Conservation (phyloP, 2,797 vertebrate genomes). For the Serranus cabrilla region DNA sequence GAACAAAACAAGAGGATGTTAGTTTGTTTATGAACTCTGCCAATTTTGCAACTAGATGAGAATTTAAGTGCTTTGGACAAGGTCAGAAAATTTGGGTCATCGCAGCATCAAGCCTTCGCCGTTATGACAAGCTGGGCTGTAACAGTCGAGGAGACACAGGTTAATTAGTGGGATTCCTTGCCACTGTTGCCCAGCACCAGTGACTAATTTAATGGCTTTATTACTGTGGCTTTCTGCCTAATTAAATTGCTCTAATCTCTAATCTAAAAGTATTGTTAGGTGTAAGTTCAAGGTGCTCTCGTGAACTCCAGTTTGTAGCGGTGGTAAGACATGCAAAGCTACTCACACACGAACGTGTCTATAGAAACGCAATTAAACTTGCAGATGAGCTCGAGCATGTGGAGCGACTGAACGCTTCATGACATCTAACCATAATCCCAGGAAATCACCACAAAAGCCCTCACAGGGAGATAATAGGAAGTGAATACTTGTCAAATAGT, state of each 20-base stretch:
- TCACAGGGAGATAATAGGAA: constrained; percentile 35
- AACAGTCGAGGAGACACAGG: constrained; percentile 74
- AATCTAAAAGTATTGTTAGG: constrained; percentile 81
- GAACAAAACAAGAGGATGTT: constrained; percentile 13
- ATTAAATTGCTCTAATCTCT: constrained; percentile 85
- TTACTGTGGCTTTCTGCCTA: constrained; percentile 77
- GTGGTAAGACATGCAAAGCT: constrained; percentile 25
- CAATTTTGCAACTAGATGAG: constrained; percentile 62
- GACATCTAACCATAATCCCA: neutral
- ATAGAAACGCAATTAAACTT: constrained; percentile 28
- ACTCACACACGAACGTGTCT: neutral
- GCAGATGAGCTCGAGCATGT: constrained; percentile 6
- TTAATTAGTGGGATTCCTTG: constrained; percentile 82
- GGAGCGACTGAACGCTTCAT: neutral
- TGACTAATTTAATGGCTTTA: constrained; percentile 83
- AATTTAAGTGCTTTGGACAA: constrained; percentile 78
- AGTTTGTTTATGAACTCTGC: constrained; percentile 56
- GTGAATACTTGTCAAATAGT: constrained; percentile 44
- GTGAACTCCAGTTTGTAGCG: constrained; percentile 55
- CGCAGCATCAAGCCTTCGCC: constrained; percentile 53
- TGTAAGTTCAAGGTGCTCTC: constrained; percentile 77
- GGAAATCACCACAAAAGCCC: neutral
- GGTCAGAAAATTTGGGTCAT: constrained; percentile 71
- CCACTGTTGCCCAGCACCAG: constrained; percentile 69
- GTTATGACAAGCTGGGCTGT: constrained; percentile 68